Percentiles rank a stretch among this genome's conserved stretches.
These are phyloP conservation scores for Dolichotis patagonum DNA, from an alignment of 2,113 vertebrate species.

Conservation along the genomic window DNA sequence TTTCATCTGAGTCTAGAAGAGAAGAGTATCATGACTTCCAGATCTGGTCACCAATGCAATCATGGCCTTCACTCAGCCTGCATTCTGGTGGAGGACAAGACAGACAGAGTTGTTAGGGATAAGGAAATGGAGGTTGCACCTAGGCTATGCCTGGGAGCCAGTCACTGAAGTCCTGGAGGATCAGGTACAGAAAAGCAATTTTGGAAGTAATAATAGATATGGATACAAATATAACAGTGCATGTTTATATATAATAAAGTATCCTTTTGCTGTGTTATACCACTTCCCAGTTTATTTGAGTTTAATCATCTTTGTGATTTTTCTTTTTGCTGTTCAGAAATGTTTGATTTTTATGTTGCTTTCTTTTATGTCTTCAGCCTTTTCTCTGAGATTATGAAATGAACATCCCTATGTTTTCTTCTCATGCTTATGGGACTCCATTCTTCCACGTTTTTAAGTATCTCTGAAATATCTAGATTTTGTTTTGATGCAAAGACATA, in stretches of 20 bases:
- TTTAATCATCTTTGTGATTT: not conserved
- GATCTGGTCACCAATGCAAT: not conserved
- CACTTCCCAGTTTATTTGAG: not conserved
- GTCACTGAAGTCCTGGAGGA: not conserved
- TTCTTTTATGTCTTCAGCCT: not conserved
- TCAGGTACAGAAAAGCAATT: not conserved
- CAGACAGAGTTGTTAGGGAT: not conserved
- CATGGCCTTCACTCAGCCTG: not conserved
- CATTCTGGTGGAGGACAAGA: not conserved
- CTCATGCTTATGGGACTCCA: not conserved
- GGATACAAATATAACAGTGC: not conserved
- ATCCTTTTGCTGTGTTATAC: not conserved
- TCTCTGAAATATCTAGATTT: not conserved
- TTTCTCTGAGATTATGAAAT: not conserved
- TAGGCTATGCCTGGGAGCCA: not conserved
- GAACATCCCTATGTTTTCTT: not conserved
- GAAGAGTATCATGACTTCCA: not conserved
- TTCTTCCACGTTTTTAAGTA: slow-evolving; percentile 13
- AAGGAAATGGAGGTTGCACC: not conserved
- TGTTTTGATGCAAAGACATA: slow-evolving; percentile 9
- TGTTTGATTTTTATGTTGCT: not conserved
- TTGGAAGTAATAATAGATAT: not conserved
- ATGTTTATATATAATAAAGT: not conserved
- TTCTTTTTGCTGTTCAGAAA: not conserved
- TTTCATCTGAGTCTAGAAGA: not conserved